These are phyloP conservation scores for Edolisoma coerulescens DNA, from an alignment of 2,113 vertebrate genomes.

Conservation along the genomic window DNA sequence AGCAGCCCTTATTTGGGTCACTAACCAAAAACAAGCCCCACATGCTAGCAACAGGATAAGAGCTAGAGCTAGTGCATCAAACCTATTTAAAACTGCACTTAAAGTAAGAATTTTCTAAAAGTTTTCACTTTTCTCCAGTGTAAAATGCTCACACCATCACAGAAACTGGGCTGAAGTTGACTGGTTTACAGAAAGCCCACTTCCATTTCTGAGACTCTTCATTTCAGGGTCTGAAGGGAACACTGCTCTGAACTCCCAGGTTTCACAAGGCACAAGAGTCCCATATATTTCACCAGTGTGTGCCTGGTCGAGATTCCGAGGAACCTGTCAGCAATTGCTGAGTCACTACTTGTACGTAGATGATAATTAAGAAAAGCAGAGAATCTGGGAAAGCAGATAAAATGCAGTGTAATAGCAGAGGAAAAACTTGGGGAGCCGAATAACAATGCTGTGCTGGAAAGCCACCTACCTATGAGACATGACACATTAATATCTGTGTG, in stretches of 20 bases:
- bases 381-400: background rate
- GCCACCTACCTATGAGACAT: background rate
- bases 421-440: background rate
- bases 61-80: background rate
- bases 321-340: background rate
- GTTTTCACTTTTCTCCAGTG: background rate
- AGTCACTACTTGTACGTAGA: background rate
- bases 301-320: background rate
- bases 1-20: background rate
- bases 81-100: background rate
- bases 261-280: background rate
- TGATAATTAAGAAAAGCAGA: background rate
- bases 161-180: background rate
- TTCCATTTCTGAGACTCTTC: background rate
- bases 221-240: background rate
- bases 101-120: background rate
- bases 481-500: background rate
- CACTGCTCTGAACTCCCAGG: background rate
- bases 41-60: background rate
- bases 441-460: background rate
- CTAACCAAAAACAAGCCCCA: background rate
- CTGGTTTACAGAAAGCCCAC: background rate
- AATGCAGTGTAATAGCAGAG: background rate
- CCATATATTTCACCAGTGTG: background rate
- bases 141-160: background rate